Evolutionary conservation across 2,888 invertebrate genomes (phyloP), one percentile per base, ranked within the genome.

Genomic region (Coelopa pilipes): DNA sequence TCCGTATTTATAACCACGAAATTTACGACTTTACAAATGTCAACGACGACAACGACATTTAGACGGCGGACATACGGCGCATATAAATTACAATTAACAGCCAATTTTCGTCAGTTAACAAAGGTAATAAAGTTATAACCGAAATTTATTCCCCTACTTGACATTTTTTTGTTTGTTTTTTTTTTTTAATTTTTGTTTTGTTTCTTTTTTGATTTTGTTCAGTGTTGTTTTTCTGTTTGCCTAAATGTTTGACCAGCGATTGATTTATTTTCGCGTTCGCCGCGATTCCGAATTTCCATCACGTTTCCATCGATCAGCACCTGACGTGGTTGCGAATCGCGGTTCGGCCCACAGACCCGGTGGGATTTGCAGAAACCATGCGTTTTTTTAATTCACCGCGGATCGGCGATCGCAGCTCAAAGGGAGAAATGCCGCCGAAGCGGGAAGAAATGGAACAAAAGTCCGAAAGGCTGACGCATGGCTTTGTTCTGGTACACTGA

Each of bases 51-150:
- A 45, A 68, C 21, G 19, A 59, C 75, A 65, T 72, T 69, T 57
- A 60, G n/a, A 67, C 67, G 70, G 73, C 74, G 76, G 77, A 82
- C 82, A 81, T 78, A 82, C 76, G 77, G 75, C 77, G 84, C 81
- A 85, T 85, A 82, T 84, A 80, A 85, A 85, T 84, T 80, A 79
- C 79, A 77, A 79, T 80, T 81, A 82, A 81, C 82, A 81, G 80
- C 78, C 79, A 78, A 82, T 83, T 83, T 80, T 74, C 78, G 84
- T 84, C 84, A 83, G 80, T 80, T 80, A 81, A 84, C 84, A 83
- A 81, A 81, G 78, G 77, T 80, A 78, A 84, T 84, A 84, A 84
- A 83, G 78, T 80, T 77, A 65, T 65, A 71, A 71, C 45, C 53
- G 53, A 71, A 63, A 71, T 63, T 71, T 71, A 71, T 63, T 34